Base-by-base conservation (phyloP, 2,113 vertebrate species). In the Odontesthes bonariensis region DNA sequence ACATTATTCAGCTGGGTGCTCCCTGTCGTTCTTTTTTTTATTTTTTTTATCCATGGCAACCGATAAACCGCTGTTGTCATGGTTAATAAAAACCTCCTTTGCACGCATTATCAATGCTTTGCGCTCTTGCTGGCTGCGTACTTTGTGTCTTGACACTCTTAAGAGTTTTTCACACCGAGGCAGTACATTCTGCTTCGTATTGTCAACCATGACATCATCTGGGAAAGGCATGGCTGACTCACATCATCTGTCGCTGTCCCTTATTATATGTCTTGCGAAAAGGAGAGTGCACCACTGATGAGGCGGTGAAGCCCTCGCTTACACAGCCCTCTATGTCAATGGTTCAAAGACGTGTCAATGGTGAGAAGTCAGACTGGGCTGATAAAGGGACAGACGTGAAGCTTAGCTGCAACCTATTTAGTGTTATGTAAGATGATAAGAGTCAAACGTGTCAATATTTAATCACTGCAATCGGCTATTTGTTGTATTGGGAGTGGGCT, bases 171-270 rank as follows among this genome's bases (percentile, higher is more conserved):
- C 32, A 57, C 81, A 75, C 22, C 32, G 53, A 55, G 22, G 58
- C 56, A 40, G 11, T 8, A 73, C 13, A 74, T 47, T 84, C 62
- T 73, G 67, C 42, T 71, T 33, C 0, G 1, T 61, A 42, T 74
- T 65, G 70, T 75, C 74, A 75, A 6, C 32, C 33, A 23, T 92
- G 87, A 89, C 73, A 19, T 89, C 81, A 89, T 46, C n/a, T 40
- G 71, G 72, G 84, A 81, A 69, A 57, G 75, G 56, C 63, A 38
- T 20, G 10, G 38, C 31, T 47, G 68, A 31, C 55, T 83, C 16
- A 33, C n/a, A 19, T 44, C 17, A 1, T 87, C 58, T 79, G 71
- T 79, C 79, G 68, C 8, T 40, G n/a, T n/a, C n/a, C n/a, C n/a
- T n/a, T n/a, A n/a, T n/a, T n/a, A n/a, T 55, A 60, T 76, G 69